A percentile compares a stretch with the other conserved stretches of the same genome.
Evolutionary conservation across 2,113 vertebrate genomes (phyloP).

Genomic region (Beaufortia kweichowensis): DNA sequence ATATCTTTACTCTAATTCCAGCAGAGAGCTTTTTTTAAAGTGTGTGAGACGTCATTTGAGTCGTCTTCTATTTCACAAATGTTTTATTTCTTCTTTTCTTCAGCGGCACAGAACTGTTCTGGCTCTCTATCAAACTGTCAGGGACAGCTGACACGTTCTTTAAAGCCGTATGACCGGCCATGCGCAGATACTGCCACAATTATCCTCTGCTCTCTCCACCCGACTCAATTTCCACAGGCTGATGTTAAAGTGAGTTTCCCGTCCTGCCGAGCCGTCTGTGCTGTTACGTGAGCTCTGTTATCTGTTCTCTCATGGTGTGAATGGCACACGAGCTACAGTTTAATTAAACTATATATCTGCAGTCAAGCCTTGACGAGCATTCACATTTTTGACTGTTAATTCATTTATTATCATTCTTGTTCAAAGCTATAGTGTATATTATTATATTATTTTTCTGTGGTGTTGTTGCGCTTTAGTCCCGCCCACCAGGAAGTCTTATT

Average conservation of each 20-base stretch:
- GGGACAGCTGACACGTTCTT: neutral
- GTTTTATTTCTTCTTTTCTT: neutral
- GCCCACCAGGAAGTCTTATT: too few relatives aligned
- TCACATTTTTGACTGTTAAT: too few relatives aligned
- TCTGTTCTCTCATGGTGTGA: constrained; percentile 26
- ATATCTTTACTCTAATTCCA: too few relatives aligned
- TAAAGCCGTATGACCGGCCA: neutral
- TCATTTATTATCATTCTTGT: too few relatives aligned
- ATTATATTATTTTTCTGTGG: too few relatives aligned
- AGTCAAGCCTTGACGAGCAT: too few relatives aligned
- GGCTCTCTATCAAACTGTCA: constrained; percentile 9
- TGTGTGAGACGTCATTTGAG: neutral
- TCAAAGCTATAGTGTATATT: too few relatives aligned
- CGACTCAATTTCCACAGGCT: neutral
- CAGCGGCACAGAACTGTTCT: neutral
- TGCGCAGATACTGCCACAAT: constrained; percentile 11
- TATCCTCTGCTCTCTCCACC: neutral
- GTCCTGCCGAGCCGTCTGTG: neutral
- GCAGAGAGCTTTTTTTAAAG: too few relatives aligned
- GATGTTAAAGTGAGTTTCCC: neutral
- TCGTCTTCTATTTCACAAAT: neutral
- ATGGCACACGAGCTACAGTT: neutral
- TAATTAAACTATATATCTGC: neutral
- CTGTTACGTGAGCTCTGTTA: neutral
- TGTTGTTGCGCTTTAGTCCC: too few relatives aligned